Base-by-base conservation (phyloP, 2,888 invertebrate species). In the Corbicula japonica region DNA sequence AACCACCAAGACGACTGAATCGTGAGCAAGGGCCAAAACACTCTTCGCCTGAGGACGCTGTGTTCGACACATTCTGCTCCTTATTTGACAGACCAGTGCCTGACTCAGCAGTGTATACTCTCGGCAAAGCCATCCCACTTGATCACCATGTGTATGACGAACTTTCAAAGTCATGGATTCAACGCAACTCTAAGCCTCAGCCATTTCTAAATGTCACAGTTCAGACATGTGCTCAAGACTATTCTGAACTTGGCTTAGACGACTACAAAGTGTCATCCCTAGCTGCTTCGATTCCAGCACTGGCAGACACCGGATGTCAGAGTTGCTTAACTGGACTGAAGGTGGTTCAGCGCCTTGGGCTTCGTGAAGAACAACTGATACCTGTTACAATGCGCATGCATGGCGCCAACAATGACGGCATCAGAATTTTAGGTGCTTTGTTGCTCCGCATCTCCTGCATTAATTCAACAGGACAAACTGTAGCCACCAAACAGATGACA, bases 341-440 rank as follows among this genome's bases (percentile, higher is more conserved):
- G 34, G 73, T 83, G 6, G 63, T 82, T 18, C 32, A 70, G 23
- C 70, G 50, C 21, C 70, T 88, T 21, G 83, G 87, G 8, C 61
- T 88, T 12, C 58, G n/a, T 5, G 28, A 60, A 54, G 12, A 18
- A 23, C 74, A 88, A 69, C 85, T 90, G n/a, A 84, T 87, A 34
- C 86, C 86, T 23, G 87, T 89, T 30, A 85, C 71, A 21, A 81
- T 88, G 83, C 83, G 76, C 41, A 88, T 89, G 86, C 83, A 84
- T 56, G 82, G 85, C 18, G 89, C 88, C 12, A 86, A 86, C 61
- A 83, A 82, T 60, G 56, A 56, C 38, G 75, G 77, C 38, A 88
- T 88, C 32, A 56, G 46, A 12, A 87, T 88, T 32, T 66, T 85
- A 44, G 85, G 89, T 6, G 87, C 87, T n/a, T 60, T 70, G 10